These are phyloP conservation scores for Condylura cristata DNA, from an alignment of 2,113 vertebrate species.

Conservation along the genomic window DNA sequence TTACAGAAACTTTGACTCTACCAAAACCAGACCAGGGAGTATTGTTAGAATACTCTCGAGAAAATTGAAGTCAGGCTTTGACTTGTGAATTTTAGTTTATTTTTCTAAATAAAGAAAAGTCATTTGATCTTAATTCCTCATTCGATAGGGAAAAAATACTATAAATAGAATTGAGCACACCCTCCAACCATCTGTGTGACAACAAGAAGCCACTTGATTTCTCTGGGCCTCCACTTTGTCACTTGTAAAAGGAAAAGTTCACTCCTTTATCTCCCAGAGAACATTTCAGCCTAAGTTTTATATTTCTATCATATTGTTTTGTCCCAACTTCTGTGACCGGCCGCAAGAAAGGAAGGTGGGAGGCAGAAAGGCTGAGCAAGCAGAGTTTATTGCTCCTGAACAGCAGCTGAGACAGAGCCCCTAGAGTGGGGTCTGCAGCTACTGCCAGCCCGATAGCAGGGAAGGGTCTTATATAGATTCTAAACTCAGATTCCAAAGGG, in stretches of 20 bases:
- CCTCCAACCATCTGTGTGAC: not conserved
- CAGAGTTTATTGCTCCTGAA: too few relatives aligned
- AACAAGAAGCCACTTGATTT: not conserved
- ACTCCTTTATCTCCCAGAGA: not conserved
- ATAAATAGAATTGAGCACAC: not conserved
- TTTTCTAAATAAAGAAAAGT: conserved; percentile 20
- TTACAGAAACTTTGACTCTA: conserved; percentile 31
- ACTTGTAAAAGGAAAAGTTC: not conserved
- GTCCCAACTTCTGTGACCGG: too few relatives aligned
- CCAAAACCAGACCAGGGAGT: not conserved
- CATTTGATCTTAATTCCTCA: not conserved
- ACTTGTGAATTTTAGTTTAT: conserved; percentile 48
- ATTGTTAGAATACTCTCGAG: not conserved
- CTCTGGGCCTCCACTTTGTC: not conserved
- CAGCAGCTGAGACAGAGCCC: too few relatives aligned
- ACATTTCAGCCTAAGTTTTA: not conserved
- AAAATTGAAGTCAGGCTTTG: not conserved
- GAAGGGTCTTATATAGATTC: too few relatives aligned
- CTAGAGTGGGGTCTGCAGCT: too few relatives aligned
- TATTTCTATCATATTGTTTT: not conserved
- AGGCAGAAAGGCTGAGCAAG: too few relatives aligned
- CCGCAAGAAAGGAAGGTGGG: too few relatives aligned
- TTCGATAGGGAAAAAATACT: not conserved
- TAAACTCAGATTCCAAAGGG: too few relatives aligned
- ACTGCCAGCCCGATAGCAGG: too few relatives aligned